Conservation (phyloP, 2,113 vertebrate species). For the Stictonetta naevosa region DNA sequence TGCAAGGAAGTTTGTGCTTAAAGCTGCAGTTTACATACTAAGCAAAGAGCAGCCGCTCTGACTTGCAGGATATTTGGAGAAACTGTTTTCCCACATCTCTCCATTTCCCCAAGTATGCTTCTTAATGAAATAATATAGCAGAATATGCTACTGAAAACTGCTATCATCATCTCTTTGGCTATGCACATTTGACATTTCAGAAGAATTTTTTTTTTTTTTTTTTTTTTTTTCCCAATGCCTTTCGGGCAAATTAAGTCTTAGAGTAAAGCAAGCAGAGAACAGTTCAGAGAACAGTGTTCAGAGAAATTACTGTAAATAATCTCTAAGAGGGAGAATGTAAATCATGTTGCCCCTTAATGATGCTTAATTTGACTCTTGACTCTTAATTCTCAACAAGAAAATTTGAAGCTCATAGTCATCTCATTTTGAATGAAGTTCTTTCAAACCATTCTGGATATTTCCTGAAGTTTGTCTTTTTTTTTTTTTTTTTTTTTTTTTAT, state of each 20-base stretch:
- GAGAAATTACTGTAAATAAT: not conserved
- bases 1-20: not conserved
- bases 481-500: too few species aligned
- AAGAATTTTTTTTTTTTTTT: not conserved
- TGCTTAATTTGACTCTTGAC: not conserved
- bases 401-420: not conserved
- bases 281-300: not conserved
- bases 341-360: not conserved
- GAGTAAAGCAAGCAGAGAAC: not conserved
- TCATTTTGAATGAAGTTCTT: not conserved
- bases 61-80: not conserved
- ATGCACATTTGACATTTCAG: not conserved
- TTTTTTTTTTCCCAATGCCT: too few species aligned
- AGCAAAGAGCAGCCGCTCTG: not conserved
- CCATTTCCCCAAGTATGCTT: not conserved
- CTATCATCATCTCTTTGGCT: not conserved
- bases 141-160: not conserved
- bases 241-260: not conserved
- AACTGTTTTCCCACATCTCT: not conserved
- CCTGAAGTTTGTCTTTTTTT: not conserved
- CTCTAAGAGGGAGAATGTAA: not conserved
- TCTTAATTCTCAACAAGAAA: not conserved
- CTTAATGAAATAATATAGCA: not conserved
- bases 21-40: not conserved
- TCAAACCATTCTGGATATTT: not conserved